Evolutionary conservation across 2,888 invertebrate genomes (phyloP), one percentile per base, ranked within the genome.

Genomic region (Chouioia cunea): DNA sequence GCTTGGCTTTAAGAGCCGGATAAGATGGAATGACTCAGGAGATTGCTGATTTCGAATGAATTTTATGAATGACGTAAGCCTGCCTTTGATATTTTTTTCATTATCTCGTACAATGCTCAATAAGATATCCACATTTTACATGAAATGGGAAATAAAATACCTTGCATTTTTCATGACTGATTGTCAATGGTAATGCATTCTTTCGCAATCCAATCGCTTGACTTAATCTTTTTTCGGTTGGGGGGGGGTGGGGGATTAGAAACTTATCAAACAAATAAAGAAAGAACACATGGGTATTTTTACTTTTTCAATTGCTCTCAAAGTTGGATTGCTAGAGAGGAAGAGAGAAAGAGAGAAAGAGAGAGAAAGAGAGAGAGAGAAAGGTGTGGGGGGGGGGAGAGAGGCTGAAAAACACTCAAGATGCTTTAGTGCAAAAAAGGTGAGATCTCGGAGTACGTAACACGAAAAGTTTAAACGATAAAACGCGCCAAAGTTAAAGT

Each of bases 1-100:
- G n/a, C 50, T 48, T 16, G 57, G 52, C 63, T 69, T 57, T 63
- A 64, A 54, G 67, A 67, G 60, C 15, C 36, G 27, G n/a, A 23
- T 1, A 4, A 53, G 64, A 20, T 53, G n/a, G 54, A 53, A 44
- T n/a, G 4, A 36, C 22, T 14, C 16, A 44, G 14, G 46, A 60
- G 60, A 60, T 47, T n/a, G 12, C 50, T 27, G 57, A 58, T 63
- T 53, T 53, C 50, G 20, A 52, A 64, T 69, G 62, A 63, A 69
- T 64, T 63, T 22, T 27, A 16, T 20, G 67, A 60, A 47, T 43
- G 62, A 48, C 50, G 43, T 10, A 22, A 4, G 44, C 18, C 18
- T 8, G 20, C 36, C 36, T 43, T 3, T n/a, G n/a, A n/a, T n/a
- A n/a, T 36, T 15, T 20, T 20, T 12, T 20, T 10, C 8, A 22